Percentiles rank a stretch among this genome's conserved stretches.
Conservation (phyloP, 1,140 invertebrate species). For the Ceratoteleas bidentatus region DNA sequence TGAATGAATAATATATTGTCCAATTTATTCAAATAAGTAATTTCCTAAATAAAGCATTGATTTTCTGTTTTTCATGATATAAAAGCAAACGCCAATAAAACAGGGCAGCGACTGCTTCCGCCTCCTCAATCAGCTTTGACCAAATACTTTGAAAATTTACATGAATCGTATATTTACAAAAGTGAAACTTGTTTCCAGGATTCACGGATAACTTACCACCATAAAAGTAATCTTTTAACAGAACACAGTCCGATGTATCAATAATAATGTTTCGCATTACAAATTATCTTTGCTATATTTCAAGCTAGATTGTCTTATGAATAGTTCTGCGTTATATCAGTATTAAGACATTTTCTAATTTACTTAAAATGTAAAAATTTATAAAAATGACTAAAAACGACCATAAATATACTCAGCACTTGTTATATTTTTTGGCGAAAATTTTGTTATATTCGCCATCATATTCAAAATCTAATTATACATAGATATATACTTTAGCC, state of each 20-base stretch:
- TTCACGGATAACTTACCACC: constrained; percentile 27
- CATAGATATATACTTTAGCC: no score
- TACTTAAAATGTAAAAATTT: no score
- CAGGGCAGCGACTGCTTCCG: constrained; percentile 67
- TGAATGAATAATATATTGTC: background rate
- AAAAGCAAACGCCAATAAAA: constrained; percentile 57
- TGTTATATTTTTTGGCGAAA: no score
- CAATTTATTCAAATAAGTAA: background rate
- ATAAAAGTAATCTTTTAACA: constrained; percentile 20
- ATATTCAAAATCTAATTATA: no score
- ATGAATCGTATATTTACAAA: constrained; percentile 50
- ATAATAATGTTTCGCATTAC: constrained; percentile 14
- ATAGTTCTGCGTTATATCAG: background rate
- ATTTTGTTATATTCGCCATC: no score
- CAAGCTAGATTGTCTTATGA: no score
- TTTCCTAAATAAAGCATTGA: constrained; percentile 11
- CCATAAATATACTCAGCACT: no score
- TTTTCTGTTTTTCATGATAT: constrained; percentile 41
- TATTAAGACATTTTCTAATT: no score
- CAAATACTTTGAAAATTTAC: constrained; percentile 69
- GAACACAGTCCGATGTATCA: constrained; percentile 25
- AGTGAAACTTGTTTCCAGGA: constrained; percentile 38
- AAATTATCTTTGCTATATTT: background rate
- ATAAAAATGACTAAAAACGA: no score
- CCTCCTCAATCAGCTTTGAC: constrained; percentile 70